Evolutionary conservation across 2,888 invertebrate genomes (phyloP), one percentile per base, ranked within the genome.

Genomic region (Gryllus longicercus): DNA sequence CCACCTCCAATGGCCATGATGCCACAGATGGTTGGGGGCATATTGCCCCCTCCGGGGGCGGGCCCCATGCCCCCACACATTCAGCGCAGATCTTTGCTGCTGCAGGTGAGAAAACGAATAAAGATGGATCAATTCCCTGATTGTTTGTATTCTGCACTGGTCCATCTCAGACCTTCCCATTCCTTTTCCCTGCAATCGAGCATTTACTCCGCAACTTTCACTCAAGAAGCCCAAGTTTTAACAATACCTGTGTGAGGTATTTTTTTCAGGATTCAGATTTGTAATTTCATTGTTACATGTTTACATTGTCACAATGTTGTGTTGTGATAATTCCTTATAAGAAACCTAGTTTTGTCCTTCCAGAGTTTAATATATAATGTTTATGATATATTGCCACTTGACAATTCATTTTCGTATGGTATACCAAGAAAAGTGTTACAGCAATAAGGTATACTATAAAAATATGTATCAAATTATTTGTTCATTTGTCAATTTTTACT

Each of bases 11-110:
- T 81, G 78, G 80, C 80, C 79, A 81, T 79, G 81, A 82, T 83
- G 83, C 81, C 81, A 75, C 83, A 82, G 80, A 80, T 81, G 82
- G 82, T 80, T 78, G 80, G 80, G 84, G 86, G 86, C 84, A 86
- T 86, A 85, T 84, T 86, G 85, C 87, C 86, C 82, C 86, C 87
- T 88, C 79, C 79, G 49, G 79, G 79, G 63, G 78, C 77, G 76
- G 80, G 77, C 50, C 74, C 80, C 50, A 82, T 82, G 77, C 82
- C 84, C 81, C 83, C 83, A 79, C 84, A 84, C 83, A 84, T 90
- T 89, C 89, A 91, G 88, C 90, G 91, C 87, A 92, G 94, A 89
- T 93, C 94, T 89, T 91, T 94, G 90, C 92, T 95, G 89, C 91
- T 95, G 89, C 94, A 95, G 94, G 94, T 95, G 93, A 94, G 93